Evolutionary conservation across 1,140 invertebrate species (phyloP).

Genomic region (Apocrypta bakeri): DNA sequence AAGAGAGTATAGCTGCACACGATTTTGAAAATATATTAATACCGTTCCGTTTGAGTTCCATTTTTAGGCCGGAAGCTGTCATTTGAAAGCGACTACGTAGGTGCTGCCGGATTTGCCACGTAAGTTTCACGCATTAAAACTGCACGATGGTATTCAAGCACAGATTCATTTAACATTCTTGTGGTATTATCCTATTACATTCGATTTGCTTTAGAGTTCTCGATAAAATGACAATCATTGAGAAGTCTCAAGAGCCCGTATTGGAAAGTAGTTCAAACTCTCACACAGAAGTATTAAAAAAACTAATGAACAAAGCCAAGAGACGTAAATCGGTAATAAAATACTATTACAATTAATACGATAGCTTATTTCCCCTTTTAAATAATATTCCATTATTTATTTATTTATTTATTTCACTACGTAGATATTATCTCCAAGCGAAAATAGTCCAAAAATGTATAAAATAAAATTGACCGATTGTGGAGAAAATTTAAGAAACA

Average conservation of each 20-base stretch:
- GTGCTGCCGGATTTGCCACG: background rate
- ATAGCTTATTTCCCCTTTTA: too few species aligned
- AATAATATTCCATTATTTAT: too few species aligned
- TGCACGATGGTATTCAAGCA: too few species aligned
- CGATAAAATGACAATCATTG: background rate
- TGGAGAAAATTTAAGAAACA: background rate
- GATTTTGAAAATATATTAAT: too few species aligned
- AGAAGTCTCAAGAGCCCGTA: background rate
- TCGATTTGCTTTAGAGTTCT: background rate
- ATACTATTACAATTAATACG: too few species aligned
- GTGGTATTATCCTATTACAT: too few species aligned
- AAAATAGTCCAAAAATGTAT: conserved; percentile 23
- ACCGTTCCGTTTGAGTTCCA: too few species aligned
- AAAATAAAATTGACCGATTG: background rate
- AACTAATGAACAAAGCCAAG: background rate
- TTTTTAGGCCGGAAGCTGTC: background rate
- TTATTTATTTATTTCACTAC: too few species aligned
- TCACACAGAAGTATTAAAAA: background rate
- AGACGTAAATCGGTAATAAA: conserved; percentile 2
- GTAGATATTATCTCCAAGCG: background rate
- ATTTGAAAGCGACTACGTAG: background rate
- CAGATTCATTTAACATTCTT: too few species aligned
- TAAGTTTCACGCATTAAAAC: background rate
- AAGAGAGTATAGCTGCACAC: too few species aligned
- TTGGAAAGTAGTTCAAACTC: background rate